Percentiles rank a stretch among this genome's conserved stretches.
Conservation (phyloP, 1,140 invertebrate species). For the Megalonaias nervosa region DNA sequence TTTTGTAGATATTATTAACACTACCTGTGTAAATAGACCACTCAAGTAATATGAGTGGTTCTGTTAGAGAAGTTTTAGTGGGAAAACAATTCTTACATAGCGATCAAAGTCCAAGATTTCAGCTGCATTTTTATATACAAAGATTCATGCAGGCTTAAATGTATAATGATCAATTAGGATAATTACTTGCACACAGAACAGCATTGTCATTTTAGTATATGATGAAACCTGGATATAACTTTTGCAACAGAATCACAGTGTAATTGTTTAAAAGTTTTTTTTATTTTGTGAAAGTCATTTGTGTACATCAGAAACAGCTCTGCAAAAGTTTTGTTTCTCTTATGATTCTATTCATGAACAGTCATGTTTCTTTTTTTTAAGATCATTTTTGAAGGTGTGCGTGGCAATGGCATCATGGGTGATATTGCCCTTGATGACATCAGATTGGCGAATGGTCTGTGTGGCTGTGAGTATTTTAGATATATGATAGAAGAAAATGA, state of each 20-base stretch:
- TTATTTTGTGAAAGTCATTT: no score
- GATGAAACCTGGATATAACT: background rate
- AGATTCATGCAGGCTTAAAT: no score
- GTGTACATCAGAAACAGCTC: background rate
- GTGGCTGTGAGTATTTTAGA: constrained; percentile 46
- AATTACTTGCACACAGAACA: background rate
- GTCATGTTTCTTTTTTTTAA: constrained; percentile 18
- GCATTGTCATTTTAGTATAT: background rate
- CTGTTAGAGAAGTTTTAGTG: no score
- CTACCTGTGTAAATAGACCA: no score
- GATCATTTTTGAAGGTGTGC: constrained; percentile 55
- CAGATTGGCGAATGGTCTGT: constrained; percentile 40
- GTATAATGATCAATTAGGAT: no score
- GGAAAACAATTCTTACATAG: no score
- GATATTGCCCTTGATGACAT: constrained; percentile 67
- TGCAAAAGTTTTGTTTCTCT: background rate
- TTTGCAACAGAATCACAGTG: background rate
- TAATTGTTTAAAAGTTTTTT: no score
- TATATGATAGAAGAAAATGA: no score
- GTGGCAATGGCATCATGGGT: constrained; percentile 49
- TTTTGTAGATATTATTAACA: no score
- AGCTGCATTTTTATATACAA: no score
- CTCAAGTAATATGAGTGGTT: no score
- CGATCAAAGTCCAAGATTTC: no score
- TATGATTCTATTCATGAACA: background rate